A percentile compares a stretch with the other conserved stretches of the same genome.
phyloP scores from a whole-genome alignment of 2,888 invertebrate species.

The Nowickia ferox region DNA sequence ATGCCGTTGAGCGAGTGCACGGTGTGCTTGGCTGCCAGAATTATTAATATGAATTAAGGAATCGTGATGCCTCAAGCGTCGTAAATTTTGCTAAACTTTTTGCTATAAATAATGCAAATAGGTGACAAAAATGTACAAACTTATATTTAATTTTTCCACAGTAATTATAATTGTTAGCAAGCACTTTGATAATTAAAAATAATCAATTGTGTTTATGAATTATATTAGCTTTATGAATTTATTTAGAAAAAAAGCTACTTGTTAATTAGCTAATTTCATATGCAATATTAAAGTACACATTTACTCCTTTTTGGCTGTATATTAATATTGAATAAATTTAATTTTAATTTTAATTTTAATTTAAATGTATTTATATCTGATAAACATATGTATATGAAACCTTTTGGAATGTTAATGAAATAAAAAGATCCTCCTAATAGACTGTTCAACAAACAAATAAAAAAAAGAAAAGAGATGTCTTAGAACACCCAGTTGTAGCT shows the following conservation, averaged over 20 bases:
- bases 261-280: slow-evolving; percentile 4
- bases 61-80: slow-evolving; percentile 40
- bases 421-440: too few species aligned
- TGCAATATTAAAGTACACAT: neutral
- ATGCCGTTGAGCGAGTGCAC: slow-evolving; percentile 19
- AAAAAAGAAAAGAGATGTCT: too few species aligned
- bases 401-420: too few species aligned
- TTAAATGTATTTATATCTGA: neutral
- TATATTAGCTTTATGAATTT: neutral
- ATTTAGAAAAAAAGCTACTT: neutral
- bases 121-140: slow-evolving; percentile 37
- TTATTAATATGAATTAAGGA: slow-evolving; percentile 6
- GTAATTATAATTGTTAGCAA: slow-evolving; percentile 13
- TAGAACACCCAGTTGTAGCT: too few species aligned
- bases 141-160: neutral
- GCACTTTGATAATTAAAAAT: neutral
- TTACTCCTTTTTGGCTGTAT: neutral
- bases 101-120: slow-evolving; percentile 42
- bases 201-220: neutral
- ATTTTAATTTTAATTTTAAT: too few species aligned
- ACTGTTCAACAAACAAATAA: too few species aligned
- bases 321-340: slow-evolving; percentile 4
- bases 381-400: neutral
- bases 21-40: neutral
- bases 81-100: slow-evolving; percentile 15